A percentile compares a stretch with the other conserved stretches of the same genome.
Evolutionary conservation across 2,113 vertebrate genomes (phyloP).

Genomic region (Tachuris rubrigastra): DNA sequence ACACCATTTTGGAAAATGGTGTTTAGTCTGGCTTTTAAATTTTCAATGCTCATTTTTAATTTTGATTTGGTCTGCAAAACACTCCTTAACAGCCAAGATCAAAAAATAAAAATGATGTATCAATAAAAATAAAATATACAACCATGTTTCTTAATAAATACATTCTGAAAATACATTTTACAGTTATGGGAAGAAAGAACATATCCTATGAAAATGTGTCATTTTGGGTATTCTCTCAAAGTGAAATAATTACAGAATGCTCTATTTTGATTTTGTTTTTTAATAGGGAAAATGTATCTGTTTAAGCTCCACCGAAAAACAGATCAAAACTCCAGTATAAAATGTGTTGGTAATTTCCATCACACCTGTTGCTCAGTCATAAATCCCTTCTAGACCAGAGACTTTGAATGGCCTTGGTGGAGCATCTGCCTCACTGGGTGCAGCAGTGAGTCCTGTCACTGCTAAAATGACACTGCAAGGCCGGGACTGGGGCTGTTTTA

Average conservation of each 20-base stretch:
- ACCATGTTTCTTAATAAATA: neutral
- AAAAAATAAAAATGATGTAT: neutral
- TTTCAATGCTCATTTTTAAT: neutral
- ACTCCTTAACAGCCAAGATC: neutral
- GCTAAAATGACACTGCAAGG: neutral
- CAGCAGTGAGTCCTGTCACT: neutral
- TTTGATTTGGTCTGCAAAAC: neutral
- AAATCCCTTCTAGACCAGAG: neutral
- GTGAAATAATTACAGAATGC: neutral
- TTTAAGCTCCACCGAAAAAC: neutral
- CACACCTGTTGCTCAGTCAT: neutral
- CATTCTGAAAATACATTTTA: neutral
- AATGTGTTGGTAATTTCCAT: neutral
- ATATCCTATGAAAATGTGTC: neutral
- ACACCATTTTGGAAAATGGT: fast-evolving
- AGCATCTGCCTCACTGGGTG: neutral
- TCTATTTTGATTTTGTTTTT: neutral
- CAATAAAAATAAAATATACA: neutral
- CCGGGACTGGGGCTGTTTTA: neutral
- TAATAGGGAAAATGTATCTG: neutral
- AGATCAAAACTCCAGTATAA: neutral
- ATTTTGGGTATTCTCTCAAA: neutral
- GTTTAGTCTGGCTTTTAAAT: neutral
- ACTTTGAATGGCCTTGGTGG: neutral
- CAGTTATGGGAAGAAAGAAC: neutral